Conservation (phyloP, 2,888 invertebrate genomes). For the Pimpla rufipes region DNA sequence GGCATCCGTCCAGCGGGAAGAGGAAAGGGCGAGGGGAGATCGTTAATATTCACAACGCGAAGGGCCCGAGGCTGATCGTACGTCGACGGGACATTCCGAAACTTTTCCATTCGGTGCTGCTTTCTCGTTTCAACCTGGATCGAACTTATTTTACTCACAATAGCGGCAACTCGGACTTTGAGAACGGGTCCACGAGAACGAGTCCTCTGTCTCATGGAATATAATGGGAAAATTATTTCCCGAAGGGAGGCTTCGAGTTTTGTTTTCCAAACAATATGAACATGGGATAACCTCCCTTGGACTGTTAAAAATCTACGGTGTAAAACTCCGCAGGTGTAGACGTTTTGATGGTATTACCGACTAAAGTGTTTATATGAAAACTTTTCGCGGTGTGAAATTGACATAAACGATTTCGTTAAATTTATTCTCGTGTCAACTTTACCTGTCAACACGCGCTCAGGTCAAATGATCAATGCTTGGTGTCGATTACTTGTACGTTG, state of each 20-base stretch:
- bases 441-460: too few species aligned
- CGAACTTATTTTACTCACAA: conserved; percentile 52
- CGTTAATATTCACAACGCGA: conserved; percentile 70
- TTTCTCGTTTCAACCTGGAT: conserved; percentile 38
- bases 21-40: conserved; percentile 39
- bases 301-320: too few species aligned
- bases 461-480: too few species aligned
- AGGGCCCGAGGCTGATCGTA: conserved; percentile 60
- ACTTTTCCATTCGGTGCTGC: conserved; percentile 63
- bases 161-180: not conserved
- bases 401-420: too few species aligned
- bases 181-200: not conserved
- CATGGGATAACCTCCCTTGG: too few species aligned
- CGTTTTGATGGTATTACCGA: too few species aligned
- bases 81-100: conserved; percentile 62
- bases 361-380: too few species aligned
- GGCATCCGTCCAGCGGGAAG: conserved; percentile 60
- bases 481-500: too few species aligned
- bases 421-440: not conserved
- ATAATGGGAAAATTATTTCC: not conserved
- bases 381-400: too few species aligned
- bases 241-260: not conserved
- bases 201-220: too few species aligned
- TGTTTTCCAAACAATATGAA: not conserved
- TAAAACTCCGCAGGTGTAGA: too few species aligned